phyloP scores from a whole-genome alignment of 1,140 invertebrate genomes.

The Delia radicum region DNA sequence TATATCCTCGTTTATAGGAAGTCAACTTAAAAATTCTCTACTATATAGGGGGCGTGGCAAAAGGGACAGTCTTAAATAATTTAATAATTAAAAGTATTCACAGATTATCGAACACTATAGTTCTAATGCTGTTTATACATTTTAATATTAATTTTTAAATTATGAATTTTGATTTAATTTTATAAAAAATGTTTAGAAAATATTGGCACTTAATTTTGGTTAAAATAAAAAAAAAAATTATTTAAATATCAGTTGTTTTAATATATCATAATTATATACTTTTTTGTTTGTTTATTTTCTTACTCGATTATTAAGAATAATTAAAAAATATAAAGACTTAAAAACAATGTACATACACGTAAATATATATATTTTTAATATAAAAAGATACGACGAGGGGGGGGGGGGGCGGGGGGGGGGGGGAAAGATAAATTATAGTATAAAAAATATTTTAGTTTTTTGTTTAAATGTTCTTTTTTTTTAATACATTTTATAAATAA shows the following conservation, averaged over 20 bases:
- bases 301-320: not conserved
- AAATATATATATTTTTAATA: not conserved
- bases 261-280: no score
- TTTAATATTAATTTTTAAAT: no score
- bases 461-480: not conserved
- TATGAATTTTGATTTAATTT: not conserved
- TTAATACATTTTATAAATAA: not conserved
- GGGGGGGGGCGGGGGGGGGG: not conserved
- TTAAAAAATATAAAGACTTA: not conserved
- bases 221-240: not conserved
- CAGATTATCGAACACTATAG: no score
- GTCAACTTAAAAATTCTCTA: no score
- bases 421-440: not conserved
- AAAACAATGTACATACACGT: not conserved
- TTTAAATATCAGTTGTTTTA: not conserved
- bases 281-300: not conserved
- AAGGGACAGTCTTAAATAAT: no score
- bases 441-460: not conserved
- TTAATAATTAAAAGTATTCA: no score
- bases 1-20: no score
- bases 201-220: not conserved
- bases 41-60: no score
- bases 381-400: not conserved
- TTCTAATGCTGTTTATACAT: no score
- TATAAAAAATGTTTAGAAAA: not conserved